Conservation (phyloP, 2,113 vertebrate genomes). For the Gymnobelideus leadbeateri region DNA sequence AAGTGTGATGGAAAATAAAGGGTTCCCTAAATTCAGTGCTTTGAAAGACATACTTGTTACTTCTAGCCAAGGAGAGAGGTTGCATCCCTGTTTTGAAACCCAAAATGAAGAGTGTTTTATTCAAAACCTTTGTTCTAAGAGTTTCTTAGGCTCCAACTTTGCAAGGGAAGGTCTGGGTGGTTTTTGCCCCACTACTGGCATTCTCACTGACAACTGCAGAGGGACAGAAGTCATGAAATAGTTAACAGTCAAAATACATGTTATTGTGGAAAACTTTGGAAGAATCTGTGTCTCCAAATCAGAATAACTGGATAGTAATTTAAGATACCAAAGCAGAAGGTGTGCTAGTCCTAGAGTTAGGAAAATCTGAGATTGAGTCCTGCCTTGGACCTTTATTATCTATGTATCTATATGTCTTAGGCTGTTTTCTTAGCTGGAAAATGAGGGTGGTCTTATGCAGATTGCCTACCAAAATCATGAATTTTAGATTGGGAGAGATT, state of each 20-base stretch:
- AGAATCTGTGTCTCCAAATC: neutral
- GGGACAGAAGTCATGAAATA: conserved; percentile 44
- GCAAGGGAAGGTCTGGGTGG: conserved; percentile 59
- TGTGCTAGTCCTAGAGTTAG: neutral
- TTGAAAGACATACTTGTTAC: conserved; percentile 75
- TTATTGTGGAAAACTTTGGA: neutral
- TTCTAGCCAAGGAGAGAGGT: conserved; percentile 66
- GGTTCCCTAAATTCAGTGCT: conserved; percentile 39
- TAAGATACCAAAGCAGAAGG: neutral
- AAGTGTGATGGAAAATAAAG: conserved; percentile 71
- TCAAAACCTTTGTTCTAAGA: conserved; percentile 72
- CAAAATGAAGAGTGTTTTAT: conserved; percentile 75
- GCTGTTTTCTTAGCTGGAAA: neutral
- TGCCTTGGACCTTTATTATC: neutral
- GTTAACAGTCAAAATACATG: conserved; percentile 19
- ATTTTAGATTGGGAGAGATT: neutral
- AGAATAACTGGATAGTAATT: neutral
- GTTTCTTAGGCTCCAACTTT: conserved; percentile 69
- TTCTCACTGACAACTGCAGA: conserved; percentile 57
- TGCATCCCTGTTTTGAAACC: conserved; percentile 71
- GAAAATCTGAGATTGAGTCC: neutral
- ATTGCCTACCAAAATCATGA: neutral
- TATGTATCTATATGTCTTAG: neutral
- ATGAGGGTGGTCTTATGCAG: neutral
- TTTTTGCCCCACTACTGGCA: conserved; percentile 67